phyloP scores from a whole-genome alignment of 2,888 invertebrate genomes.

The Andrena chrysosceles region DNA sequence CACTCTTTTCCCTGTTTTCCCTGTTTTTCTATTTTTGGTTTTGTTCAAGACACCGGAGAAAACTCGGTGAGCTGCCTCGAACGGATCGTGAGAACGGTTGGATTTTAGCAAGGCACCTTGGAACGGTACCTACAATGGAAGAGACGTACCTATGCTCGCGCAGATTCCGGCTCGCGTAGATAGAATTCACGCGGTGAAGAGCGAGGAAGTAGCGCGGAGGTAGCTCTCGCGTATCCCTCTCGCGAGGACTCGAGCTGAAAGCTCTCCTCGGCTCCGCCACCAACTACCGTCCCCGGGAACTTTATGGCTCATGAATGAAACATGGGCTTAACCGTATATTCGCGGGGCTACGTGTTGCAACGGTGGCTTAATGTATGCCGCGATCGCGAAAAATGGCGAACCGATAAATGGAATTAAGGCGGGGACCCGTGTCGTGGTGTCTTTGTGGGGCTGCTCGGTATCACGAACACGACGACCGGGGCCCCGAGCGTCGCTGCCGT shows the following conservation, averaged over 20 bases:
- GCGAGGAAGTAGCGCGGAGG: constrained; percentile 55
- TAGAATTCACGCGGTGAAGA: constrained; percentile 41
- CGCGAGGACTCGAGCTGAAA: constrained; percentile 45
- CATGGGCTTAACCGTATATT: constrained; percentile 78
- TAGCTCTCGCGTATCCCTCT: constrained; percentile 28
- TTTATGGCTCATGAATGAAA: constrained; percentile 84
- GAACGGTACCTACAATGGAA: constrained; percentile 6
- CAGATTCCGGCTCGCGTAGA: constrained; percentile 22
- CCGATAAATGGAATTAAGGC: constrained; percentile 77
- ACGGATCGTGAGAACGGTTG: constrained; percentile 40
- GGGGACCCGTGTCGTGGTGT: constrained; percentile 51
- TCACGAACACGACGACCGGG: constrained; percentile 36
- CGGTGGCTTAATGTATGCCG: constrained; percentile 76
- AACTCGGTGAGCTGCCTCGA: neutral
- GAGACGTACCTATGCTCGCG: constrained; percentile 8
- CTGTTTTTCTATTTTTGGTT: too few species aligned
- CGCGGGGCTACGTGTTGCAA: constrained; percentile 76
- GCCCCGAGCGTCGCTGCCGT: neutral
- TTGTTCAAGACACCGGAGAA: neutral
- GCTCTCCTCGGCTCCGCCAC: constrained; percentile 26
- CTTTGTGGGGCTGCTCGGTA: constrained; percentile 45
- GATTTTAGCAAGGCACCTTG: neutral
- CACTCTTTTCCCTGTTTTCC: neutral
- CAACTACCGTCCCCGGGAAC: constrained; percentile 69
- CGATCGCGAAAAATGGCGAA: constrained; percentile 76